Base-by-base conservation (phyloP, 2,888 invertebrate species). In the Lepidochrysops patricia region DNA sequence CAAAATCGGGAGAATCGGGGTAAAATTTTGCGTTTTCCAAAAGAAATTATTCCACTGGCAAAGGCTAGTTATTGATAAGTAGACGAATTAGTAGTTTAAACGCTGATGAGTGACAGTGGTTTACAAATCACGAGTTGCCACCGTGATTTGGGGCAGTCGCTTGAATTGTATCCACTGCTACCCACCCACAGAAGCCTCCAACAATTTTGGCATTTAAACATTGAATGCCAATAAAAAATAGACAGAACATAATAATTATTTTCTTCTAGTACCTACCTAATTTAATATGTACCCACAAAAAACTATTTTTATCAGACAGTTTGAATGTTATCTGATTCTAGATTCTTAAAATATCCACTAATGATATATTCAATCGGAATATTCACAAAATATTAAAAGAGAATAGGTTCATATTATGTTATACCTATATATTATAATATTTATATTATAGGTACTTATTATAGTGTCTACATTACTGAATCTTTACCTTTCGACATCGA, bases 41-140 rank as follows among this genome's bases (percentile, higher is more conserved):
- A n/a, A n/a, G n/a, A n/a, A n/a, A n/a, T n/a, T n/a, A n/a, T n/a
- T n/a, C n/a, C n/a, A n/a, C n/a, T n/a, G n/a, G n/a, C n/a, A n/a
- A n/a, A n/a, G n/a, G n/a, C n/a, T n/a, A n/a, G n/a, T n/a, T n/a
- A n/a, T 57, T 32, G 29, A 60, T 29, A 60, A 57, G 49, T 59
- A 27, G 56, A 57, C 60, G 12, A 58, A 57, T 61, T 62, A 59
- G 61, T 63, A 60, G 60, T 27, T 29, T 52, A 5, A 9, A 32
- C 27, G 15, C 4, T 0, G 19, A 37, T 13, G 15, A 43, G 7
- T 43, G 3, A 15, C 43, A 23, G 4, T 12, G 23, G n/a, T n/a
- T n/a, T n/a, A n/a, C n/a, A n/a, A n/a, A n/a, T n/a, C n/a, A n/a
- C n/a, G n/a, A n/a, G n/a, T n/a, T n/a, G n/a, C n/a, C n/a, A n/a